Percentiles rank a stretch among this genome's conserved stretches.
Conservation (phyloP, 2,888 invertebrate species). For the Drosophila kambysellisi region DNA sequence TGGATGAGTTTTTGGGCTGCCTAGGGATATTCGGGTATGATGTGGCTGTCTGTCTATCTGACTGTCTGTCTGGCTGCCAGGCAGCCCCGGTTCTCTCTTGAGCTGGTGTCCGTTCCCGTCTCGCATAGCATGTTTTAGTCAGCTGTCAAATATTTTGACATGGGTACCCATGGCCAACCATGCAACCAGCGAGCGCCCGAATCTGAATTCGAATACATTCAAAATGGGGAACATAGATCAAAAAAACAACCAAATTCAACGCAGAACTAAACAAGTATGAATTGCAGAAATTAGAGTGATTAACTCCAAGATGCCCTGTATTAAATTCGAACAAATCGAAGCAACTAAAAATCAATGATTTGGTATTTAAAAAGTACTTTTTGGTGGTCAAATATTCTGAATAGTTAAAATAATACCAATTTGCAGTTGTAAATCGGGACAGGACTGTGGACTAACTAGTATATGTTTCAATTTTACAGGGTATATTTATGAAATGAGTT, state of each 20-base stretch:
- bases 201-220: slow-evolving; percentile 57
- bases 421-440: neutral
- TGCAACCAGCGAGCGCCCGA: slow-evolving; percentile 53
- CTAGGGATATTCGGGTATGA: slow-evolving; percentile 62
- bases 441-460: neutral
- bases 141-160: slow-evolving; percentile 86
- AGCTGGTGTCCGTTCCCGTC: slow-evolving; percentile 57
- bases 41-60: slow-evolving; percentile 41
- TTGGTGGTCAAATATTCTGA: neutral
- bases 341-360: neutral
- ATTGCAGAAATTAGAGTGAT: neutral
- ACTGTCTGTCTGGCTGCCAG: slow-evolving; percentile 33
- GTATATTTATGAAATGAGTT: slow-evolving; percentile 22
- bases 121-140: slow-evolving; percentile 85
- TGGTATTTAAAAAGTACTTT: neutral
- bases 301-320: slow-evolving; percentile 29
- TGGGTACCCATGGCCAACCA: slow-evolving; percentile 82
- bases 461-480: slow-evolving; percentile 1
- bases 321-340: neutral
- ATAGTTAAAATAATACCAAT: neutral
- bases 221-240: slow-evolving; percentile 54
- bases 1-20: slow-evolving; percentile 43
- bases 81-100: slow-evolving; percentile 31
- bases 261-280: slow-evolving; percentile 38
- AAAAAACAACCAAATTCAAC: slow-evolving; percentile 40